Evolutionary conservation across 2,797 vertebrate species (phyloP), one percentile per base, ranked within the genome.

Genomic region (Melopsittacus undulatus): DNA sequence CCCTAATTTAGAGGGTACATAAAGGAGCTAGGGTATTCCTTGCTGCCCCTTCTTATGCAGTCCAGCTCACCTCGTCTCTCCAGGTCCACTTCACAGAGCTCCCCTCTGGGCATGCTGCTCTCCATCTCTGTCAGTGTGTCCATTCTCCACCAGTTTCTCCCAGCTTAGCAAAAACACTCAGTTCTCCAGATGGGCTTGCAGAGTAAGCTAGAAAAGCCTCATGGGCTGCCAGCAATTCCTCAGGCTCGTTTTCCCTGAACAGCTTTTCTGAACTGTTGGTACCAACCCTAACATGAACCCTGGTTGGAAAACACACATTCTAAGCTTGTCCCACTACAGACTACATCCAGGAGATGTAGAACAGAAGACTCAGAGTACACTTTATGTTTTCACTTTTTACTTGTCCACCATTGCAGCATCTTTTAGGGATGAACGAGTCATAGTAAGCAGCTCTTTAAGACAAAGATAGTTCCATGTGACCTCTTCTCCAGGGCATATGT

Each of bases 51-150:
- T n/a, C 24, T 38, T 38, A 46, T 49, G 49, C 63, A 86, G 30
- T 38, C 70, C 68, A 87, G 83, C 85, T 95, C 89, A 94, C 52
- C 73, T 86, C 51, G 27, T 75, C 34, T 38, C 88, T 95, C 87
- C 72, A 94, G 46, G 46, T 93, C 67, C 6, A 7, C 34, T 80
- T 81, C 78, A 73, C 29, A 49, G 56, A 73, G 51, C 23, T 85
- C 73, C 66, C 64, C 81, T 82, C 73, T 63, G 34, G 8, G 3
- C 18, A 12, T 16, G 52, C 45, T 62, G 74, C 38, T 90, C 75
- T 72, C 62, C 32, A 48, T 23, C 49, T 34, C 3, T 5, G 63
- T n/a, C 57, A 92, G 42, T 2, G 17, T 24, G 11, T 92, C 94
- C 52, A 24, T 36, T 63, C 67, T 76, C 46, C 43, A 70, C 2